Base-by-base conservation (phyloP, 64 coral and sea anemone genomes). In the Montipora efflorescens region DNA sequence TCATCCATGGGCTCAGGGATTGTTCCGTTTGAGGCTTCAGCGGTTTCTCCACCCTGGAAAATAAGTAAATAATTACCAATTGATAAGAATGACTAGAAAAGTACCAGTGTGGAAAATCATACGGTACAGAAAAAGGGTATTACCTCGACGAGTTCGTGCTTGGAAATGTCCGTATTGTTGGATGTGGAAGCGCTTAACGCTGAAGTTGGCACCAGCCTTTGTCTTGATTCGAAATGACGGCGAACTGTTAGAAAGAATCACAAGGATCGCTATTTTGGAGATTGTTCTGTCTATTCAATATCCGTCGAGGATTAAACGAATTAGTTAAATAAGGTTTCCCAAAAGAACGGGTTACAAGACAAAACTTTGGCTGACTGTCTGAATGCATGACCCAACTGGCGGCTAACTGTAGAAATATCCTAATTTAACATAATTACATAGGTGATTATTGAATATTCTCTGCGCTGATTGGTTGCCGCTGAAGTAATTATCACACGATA, bases 221-320 rank as follows among this genome's bases (percentile, higher is more conserved):
- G 66, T 64, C 92, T 81, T 55, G 92, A 83, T 83, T 94, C 95
- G 88, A 96, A 96, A 44, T 96, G 92, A 5, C 95, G 92, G 49
- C 92, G 88, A 82, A 96, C 95, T 95, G 61, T 64, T 43, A n/a
- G 47, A 72, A 21, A 71, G 22, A 91, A 90, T 68, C 4, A 50
- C 52, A 87, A 2, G 53, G 7, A 11, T 6, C 6, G 53, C 0
- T 57, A 8, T 57, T 6, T 57, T 57, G 53, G 53, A 36, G 53
- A 57, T 8, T 57, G 53, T 57, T 57, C 6, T 57, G 53, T 57
- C 1, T 2, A 57, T 57, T 57, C 11, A 6, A 57, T 2, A 36
- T 36, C 36, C 36, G 36, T 36, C 36, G 53, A 57, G 11, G 4
- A 57, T 11, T 57, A 8, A 8, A 57, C 53, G 11, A 11, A 57